Conservation (phyloP, 2,797 vertebrate genomes). For the Avahi laniger region DNA sequence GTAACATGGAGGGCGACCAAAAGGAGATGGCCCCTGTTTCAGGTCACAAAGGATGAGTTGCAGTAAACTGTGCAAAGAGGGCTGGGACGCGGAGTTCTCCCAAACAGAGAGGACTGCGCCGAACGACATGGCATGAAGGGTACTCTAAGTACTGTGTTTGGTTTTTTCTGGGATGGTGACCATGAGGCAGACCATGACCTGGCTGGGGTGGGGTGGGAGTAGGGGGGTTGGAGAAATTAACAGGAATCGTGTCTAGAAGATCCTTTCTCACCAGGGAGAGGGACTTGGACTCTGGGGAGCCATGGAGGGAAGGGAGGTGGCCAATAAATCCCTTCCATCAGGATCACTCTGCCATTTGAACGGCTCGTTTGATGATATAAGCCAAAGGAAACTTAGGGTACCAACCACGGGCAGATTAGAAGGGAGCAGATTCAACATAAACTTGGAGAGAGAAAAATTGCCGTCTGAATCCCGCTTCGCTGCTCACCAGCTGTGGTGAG, state of each 20-base stretch:
- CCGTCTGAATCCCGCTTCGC: not conserved
- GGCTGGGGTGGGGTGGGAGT: not conserved
- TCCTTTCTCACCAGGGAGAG: not conserved
- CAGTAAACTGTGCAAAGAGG: not conserved
- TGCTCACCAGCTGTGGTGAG: not conserved
- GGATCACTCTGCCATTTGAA: not conserved
- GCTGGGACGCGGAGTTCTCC: not conserved
- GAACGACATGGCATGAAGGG: fast-evolving
- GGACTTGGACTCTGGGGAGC: not conserved
- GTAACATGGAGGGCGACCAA: not conserved
- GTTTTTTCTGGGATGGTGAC: not conserved
- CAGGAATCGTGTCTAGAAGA: not conserved
- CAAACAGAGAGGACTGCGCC: not conserved
- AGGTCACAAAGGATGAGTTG: not conserved
- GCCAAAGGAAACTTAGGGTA: not conserved
- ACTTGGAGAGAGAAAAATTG: not conserved
- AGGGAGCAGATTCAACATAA: not conserved
- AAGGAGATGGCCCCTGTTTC: not conserved
- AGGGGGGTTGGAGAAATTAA: not conserved
- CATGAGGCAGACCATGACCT: not conserved
- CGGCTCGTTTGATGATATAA: not conserved
- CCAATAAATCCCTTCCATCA: not conserved
- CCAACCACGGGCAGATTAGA: not conserved
- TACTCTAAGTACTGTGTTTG: not conserved
- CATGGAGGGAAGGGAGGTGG: not conserved